A percentile compares a stretch with the other conserved stretches of the same genome.
phyloP scores from a whole-genome alignment of 2,797 vertebrate genomes.

The Rhinogobio ventralis region DNA sequence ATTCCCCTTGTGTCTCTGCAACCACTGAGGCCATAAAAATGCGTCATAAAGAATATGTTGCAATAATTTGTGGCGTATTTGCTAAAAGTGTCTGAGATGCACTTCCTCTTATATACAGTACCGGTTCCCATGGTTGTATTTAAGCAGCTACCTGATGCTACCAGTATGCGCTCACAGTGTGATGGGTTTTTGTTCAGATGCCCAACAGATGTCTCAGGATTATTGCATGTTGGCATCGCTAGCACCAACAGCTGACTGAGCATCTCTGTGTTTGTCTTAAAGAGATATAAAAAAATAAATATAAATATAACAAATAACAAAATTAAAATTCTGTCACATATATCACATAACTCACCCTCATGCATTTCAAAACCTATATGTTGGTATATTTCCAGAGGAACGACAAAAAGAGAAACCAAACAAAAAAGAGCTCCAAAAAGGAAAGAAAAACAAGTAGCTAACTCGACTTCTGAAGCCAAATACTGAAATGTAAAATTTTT shows the following conservation, averaged over 20 bases:
- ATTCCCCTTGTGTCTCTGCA: conserved; percentile 74
- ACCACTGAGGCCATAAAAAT: conserved; percentile 77
- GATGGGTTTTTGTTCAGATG: background rate
- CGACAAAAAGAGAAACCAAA: background rate
- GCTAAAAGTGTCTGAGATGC: conserved; percentile 74
- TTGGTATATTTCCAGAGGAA: background rate
- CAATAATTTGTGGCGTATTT: conserved; percentile 76
- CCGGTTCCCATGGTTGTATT: conserved; percentile 64
- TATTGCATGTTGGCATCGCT: conserved; percentile 19
- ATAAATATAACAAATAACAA: too few relatives aligned
- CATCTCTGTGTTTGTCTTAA: conserved; percentile 3
- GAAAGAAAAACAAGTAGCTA: background rate
- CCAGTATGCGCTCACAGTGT: conserved; percentile 34
- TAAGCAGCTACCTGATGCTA: conserved; percentile 66
- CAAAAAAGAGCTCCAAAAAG: background rate
- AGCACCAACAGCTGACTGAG: conserved; percentile 10
- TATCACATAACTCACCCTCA: background rate
- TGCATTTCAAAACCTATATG: background rate
- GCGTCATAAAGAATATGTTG: conserved; percentile 75
- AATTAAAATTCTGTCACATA: background rate
- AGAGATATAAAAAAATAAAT: too few relatives aligned
- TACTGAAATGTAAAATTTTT: background rate
- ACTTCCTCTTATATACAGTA: conserved; percentile 59
- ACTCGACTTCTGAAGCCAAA: background rate
- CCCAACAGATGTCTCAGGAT: conserved; percentile 32